Base-by-base conservation (phyloP, 2,888 invertebrate genomes). In the Drosophila meridionalis region DNA sequence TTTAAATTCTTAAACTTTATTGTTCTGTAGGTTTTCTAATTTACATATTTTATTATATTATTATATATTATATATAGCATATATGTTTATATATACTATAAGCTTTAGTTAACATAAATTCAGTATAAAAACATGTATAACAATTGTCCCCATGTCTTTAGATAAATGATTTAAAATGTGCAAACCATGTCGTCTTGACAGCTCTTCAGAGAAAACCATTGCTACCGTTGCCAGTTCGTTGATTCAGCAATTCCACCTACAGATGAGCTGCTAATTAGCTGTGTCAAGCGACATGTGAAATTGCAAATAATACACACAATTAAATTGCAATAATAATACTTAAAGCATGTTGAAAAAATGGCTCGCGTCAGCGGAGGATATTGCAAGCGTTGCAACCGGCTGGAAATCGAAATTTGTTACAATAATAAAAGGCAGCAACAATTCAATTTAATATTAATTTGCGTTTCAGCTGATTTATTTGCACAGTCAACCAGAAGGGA, bases 301-400 rank as follows among this genome's bases (percentile, higher is more conserved):
- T 74, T 47, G 28, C 34, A 30, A 40, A 55, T 43, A 48, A 59
- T 36, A 47, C 20, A 38, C 43, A 45, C 61, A 69, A 71, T 71
- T 66, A 75, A 78, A 71, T 75, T 58, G 28, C 32, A 34, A 38
- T 61, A 71, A 74, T 66, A 78, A 60, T 50, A 11, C 78, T 40
- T 38, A 28, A 40, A 70, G 48, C 34, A 14, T 38, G 20, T 8
- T 64, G 34, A 73, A 67, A 59, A 43, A 56, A 56, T 45, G 36
- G 64, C 30, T 53, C 40, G 4, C 7, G 7, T 56, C 45, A 63
- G 20, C n/a, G 32, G 43, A 8, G 32, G 60, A 57, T 43, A 12
- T 48, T 58, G 52, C 64, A 50, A 50, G 50, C 40, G 52, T 56
- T 62, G 62, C 53, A 69, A 45, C 26, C 36, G 45, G n/a, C 28